Base-by-base conservation (phyloP, 1,140 invertebrate genomes). In the Mizuhopecten yessoensis region DNA sequence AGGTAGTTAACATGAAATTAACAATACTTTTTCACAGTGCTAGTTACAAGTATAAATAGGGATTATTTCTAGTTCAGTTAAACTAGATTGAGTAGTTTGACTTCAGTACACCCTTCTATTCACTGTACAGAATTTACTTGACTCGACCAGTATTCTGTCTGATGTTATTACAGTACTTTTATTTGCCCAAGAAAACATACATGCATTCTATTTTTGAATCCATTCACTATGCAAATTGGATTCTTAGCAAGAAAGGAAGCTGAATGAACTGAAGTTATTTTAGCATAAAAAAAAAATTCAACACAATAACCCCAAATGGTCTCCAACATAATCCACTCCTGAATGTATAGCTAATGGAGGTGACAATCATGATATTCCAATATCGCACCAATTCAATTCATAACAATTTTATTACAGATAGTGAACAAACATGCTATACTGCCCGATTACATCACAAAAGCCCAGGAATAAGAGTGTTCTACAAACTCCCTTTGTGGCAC, bases 311-410 rank as follows among this genome's bases (percentile, higher is more conserved):
- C 11, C 5, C n/a, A 75, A 75, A 29, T 29, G 57, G 57, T 75
- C 17, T 11, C 57, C 57, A 29, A 7, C 23, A 29, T 75, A 75
- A 75, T 29, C 57, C 11, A 29, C n/a, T 3, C 5, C 57, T 75
- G 29, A 75, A 29, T n/a, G n/a, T 75, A 75, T 75, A 75, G 1
- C n/a, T 17, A 75, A 75, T 75, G 1, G 29, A 29, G 57, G 57
- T 75, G 57, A 75, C 57, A 75, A 75, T 49, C 45, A 49, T 75
- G 57, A 75, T 75, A 75, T 75, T 75, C 23, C 9, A n/a, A 75
- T 75, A 75, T 9, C 57, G 20, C 45, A 17, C 45, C 15, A 15
- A 49, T 49, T 49, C 20, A 49, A 49, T n/a, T n/a, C n/a, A n/a
- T n/a, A n/a, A n/a, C 17, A 20, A 57, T 75, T 75, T 11, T 75